Base-by-base conservation (phyloP, 2,888 invertebrate genomes). In the Conus canariensis region DNA sequence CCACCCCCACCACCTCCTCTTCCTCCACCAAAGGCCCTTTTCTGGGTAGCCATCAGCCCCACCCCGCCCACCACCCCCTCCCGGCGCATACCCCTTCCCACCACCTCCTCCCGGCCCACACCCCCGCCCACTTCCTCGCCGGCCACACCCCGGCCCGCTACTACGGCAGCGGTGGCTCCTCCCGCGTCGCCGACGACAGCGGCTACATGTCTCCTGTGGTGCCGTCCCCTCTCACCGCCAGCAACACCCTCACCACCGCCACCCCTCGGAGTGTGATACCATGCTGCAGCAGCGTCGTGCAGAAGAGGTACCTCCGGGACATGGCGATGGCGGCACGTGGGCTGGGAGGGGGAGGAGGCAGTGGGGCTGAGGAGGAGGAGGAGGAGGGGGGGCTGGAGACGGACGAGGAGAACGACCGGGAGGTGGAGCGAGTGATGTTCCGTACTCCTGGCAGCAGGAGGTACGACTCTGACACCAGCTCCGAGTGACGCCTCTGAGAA, bases 371-470 rank as follows among this genome's bases (percentile, higher is more conserved):
- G 58, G 58, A 58, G 56, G 16, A 14, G 45, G 80, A 25, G 25
- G 80, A 30, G 10, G 64, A 10, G 64, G 64, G 3, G 16, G 60
- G 16, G 25, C 30, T 25, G 82, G 85, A 85, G 60, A 85, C 59
- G 59, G 85, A 85, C 60, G 85, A 60, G 25, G 85, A 85, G 85
- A 85, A 85, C 85, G 85, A 85, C 85, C n/a, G 25, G n/a, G 85
- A 85, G 85, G 85, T 85, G 85, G 85, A 85, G 25, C 14, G 56
- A 14, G 85, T 85, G 56, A n/a, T 83, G n/a, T 85, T 25, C 59
- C 45, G 45, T 45, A 45, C 45, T 45, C 25, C 60, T 12, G 14
- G 25, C 7, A 10, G n/a, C 59, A 12, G 5, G n/a, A 59, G 12
- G 16, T n/a, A n/a, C 22, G 59, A 85, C n/a, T 60, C 85, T 3